Evolutionary conservation across 2,888 invertebrate species (phyloP), one percentile per base, ranked within the genome.

Genomic region (Sesia apiformis): DNA sequence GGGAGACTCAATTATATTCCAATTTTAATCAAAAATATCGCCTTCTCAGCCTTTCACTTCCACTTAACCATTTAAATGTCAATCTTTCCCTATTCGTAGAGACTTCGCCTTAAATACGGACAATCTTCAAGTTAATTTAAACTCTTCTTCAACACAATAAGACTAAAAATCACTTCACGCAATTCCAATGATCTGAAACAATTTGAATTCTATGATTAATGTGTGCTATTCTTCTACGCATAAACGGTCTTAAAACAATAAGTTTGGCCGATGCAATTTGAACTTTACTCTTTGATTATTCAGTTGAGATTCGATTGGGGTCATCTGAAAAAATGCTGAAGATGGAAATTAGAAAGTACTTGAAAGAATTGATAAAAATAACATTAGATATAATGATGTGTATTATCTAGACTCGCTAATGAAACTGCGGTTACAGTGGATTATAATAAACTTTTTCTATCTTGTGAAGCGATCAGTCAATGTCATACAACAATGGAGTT

Each of bases 1-100:
- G 88, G 86, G 88, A 89, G 87, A 86, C 79, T 81, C 88, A 87
- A 89, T 89, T 88, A 89, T 89, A 82, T 85, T 87, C 82, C 85
- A 88, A 88, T 89, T 89, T 88, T 87, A 88, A 88, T 89, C 86
- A 85, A 87, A 88, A 88, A 87, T 85, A 84, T 82, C 78, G 76
- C 80, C 79, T 80, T 78, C 78, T 76, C 76, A 76, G 76, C 82
- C 83, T 88, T 88, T 89, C 88, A 84, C 88, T 86, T 88, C 88
- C 85, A 84, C 83, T 85, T 84, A 84, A 83, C 75, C 78, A 87
- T 88, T 89, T 88, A 89, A 87, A 89, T 89, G 88, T 89, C 88
- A 87, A 88, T 89, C 88, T 88, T 23, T 23, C 72, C 72, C 65
- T 65, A 66, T 72, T 67, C 65, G 66, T 59, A 63, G 62, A 63